Percentiles rank a stretch among this genome's conserved stretches.
Evolutionary conservation across 2,113 vertebrate species (phyloP).

Genomic region (Neogale vison): DNA sequence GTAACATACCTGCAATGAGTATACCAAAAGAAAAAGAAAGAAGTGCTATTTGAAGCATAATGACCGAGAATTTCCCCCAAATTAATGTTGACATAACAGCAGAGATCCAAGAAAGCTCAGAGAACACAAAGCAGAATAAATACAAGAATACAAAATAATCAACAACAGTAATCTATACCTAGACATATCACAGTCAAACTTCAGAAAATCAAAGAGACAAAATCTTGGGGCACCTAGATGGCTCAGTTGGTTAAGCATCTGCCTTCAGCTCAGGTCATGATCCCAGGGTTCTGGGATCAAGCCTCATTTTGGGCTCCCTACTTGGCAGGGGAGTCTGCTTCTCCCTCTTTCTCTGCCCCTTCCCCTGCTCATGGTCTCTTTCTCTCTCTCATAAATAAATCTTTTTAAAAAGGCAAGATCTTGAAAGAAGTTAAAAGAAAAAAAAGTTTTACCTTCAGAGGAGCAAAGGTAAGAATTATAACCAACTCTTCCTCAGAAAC

Average conservation of each 20-base stretch:
- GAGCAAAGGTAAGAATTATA: neutral
- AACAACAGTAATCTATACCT: neutral
- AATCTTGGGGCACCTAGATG: neutral
- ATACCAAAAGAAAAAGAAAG: neutral
- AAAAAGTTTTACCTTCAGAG: neutral
- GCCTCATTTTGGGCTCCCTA: too few species aligned
- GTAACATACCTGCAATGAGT: neutral
- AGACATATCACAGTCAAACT: neutral
- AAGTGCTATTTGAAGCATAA: neutral
- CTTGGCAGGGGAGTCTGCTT: too few species aligned
- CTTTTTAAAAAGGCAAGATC: neutral
- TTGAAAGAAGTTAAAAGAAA: neutral
- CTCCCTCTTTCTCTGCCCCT: too few species aligned
- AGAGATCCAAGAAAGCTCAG: neutral
- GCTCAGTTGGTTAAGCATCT: too few species aligned
- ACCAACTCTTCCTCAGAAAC: neutral
- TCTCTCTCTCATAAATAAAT: too few species aligned
- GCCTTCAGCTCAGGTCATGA: too few species aligned
- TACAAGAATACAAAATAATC: neutral
- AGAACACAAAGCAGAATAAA: neutral
- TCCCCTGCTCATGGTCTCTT: too few species aligned
- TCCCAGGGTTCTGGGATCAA: too few species aligned
- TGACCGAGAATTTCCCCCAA: neutral
- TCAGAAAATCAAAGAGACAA: neutral
- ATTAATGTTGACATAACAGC: neutral